phyloP scores from a whole-genome alignment of 2,113 vertebrate species.

The Antigone vipio region DNA sequence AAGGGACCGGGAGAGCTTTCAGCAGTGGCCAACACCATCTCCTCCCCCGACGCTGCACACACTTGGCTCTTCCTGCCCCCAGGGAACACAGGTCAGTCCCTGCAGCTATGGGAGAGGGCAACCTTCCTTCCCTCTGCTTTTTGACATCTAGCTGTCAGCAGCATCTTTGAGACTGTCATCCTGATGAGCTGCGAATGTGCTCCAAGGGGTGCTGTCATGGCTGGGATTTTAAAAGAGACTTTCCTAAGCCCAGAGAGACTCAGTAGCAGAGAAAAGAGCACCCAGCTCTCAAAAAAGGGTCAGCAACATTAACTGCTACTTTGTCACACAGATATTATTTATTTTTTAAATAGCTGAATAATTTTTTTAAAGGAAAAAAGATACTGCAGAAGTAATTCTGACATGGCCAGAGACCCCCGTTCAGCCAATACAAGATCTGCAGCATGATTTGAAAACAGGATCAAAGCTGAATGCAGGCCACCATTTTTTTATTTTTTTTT shows the following conservation, averaged over 20 bases:
- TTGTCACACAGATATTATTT: not conserved
- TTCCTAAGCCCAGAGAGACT: not conserved
- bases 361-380: not conserved
- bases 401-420: not conserved
- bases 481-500: not conserved
- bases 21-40: not conserved
- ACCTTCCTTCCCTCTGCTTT: not conserved
- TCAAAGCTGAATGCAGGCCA: not conserved
- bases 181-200: not conserved
- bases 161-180: not conserved
- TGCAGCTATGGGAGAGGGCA: not conserved
- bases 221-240: not conserved
- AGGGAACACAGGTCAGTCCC: not conserved
- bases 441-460: not conserved
- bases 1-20: not conserved
- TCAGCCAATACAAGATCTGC: not conserved
- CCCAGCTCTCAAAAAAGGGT: not conserved
- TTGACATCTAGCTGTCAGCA: not conserved
- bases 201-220: not conserved
- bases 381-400: not conserved
- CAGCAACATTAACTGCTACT: not conserved
- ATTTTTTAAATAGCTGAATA: not conserved
- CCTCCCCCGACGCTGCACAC: not conserved
- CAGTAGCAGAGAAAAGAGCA: not conserved
- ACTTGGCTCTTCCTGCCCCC: not conserved